Evolutionary conservation across 2,888 invertebrate species (phyloP), one percentile per base, ranked within the genome.

Genomic region (Ochropleura plecta): DNA sequence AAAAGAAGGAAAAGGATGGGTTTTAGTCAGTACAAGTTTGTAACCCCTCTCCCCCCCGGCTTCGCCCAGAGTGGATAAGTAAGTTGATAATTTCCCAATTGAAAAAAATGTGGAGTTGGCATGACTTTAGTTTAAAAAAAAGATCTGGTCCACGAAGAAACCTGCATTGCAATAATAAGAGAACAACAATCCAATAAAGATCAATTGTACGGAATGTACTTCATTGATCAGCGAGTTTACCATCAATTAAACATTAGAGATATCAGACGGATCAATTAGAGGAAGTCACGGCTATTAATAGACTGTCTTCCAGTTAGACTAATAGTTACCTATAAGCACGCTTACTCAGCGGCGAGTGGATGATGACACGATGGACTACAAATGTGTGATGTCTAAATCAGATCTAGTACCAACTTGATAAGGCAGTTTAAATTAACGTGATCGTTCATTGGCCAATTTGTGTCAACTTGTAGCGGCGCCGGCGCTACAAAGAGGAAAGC

Each of bases 181-280:
- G 44, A 68, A 71, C 46, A 80, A 64, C 57, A 46, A 65, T 53
- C 9, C 51, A 68, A 83, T 82, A 60, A 64, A 73, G n/a, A 71
- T 53, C 70, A 80, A 82, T 80, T 80, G 40, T 62, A 71, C 69
- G 57, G 57, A 62, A 69, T 59, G 44, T 51, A 59, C 53, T 78
- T 62, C 48, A 69, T 69, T 65, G 51, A 74, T 84, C 60, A 68
- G 49, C 5, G 48, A 65, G 59, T 63, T 65, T 76, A 72, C 30
- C 53, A 70, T 71, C 74, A 83, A 78, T 75, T 78, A 86, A 79
- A 71, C 69, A 68, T 65, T 75, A 55, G 59, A 76, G 59, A 71
- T 69, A 72, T 86, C 76, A 75, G 46, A 57, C 55, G 79, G 60
- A 83, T 78, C 87, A 87, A 81, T 85, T 87, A 72, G 81, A 74